phyloP scores from a whole-genome alignment of 2,888 invertebrate species.

The Tholera decimalis region DNA sequence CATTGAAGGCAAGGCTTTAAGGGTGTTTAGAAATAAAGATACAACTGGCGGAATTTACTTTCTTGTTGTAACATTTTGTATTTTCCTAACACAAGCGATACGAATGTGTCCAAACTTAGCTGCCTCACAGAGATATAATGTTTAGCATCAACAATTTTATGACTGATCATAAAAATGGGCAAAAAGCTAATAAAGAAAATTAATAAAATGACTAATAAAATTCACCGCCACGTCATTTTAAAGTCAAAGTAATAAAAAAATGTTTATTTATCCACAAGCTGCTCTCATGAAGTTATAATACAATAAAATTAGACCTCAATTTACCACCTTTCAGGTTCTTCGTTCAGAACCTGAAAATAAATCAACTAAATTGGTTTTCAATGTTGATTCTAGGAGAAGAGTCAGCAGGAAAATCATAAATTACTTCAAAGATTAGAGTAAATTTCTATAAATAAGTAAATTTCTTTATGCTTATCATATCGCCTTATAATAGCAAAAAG shows the following conservation, averaged over 20 bases:
- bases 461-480: constrained; percentile 18
- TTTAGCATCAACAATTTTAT: constrained; percentile 16
- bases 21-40: constrained; percentile 36
- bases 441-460: constrained; percentile 5
- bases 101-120: not conserved
- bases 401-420: constrained; percentile 10
- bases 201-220: constrained; percentile 13
- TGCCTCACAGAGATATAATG: not conserved
- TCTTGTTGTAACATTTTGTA: not conserved
- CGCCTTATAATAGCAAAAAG: constrained; percentile 4
- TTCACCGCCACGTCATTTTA: constrained; percentile 15
- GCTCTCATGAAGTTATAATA: constrained; percentile 2
- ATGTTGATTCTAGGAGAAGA: constrained; percentile 10
- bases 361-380: constrained; percentile 3
- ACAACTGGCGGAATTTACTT: constrained; percentile 18
- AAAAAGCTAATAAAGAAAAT: constrained; percentile 22
- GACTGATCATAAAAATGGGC: constrained; percentile 16
- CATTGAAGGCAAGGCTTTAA: constrained; percentile 27
- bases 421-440: constrained; percentile 8
- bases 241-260: constrained; percentile 36
- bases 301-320: too few relatives aligned
- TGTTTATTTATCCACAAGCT: constrained; percentile 24
- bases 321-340: too few relatives aligned
- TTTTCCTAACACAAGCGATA: not conserved
- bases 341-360: constrained; percentile 6